Evolutionary conservation across 2,888 invertebrate genomes (phyloP).

Genomic region (Timandra comae): DNA sequence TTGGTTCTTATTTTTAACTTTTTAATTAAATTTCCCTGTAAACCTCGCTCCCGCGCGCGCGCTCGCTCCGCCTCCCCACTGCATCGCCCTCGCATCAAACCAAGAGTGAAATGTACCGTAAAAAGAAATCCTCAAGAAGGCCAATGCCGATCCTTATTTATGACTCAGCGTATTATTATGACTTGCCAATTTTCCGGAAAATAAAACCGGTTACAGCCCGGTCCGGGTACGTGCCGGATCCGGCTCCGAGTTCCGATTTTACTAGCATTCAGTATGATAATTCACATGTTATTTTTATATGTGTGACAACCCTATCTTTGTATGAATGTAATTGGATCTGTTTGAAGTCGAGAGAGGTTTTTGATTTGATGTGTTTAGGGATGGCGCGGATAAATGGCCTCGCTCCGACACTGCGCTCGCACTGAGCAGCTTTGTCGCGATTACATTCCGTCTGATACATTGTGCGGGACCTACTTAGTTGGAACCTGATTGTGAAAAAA

Average conservation of each 20-base stretch:
- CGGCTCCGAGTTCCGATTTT: slow-evolving; percentile 50
- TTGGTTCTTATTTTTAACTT: too few relatives aligned
- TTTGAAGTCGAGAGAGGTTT: slow-evolving; percentile 22
- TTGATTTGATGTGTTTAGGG: background rate
- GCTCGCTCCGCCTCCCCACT: too few relatives aligned
- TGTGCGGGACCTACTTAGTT: too few relatives aligned
- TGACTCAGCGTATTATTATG: slow-evolving; percentile 73
- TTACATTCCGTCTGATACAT: too few relatives aligned
- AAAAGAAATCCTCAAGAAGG: slow-evolving; percentile 66
- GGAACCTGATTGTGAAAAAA: too few relatives aligned
- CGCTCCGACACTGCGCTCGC: too few relatives aligned
- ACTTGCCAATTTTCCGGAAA: slow-evolving; percentile 73
- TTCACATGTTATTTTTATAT: slow-evolving; percentile 27
- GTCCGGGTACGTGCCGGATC: slow-evolving; percentile 44
- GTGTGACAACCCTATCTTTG: slow-evolving; percentile 17
- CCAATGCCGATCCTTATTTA: slow-evolving; percentile 72
- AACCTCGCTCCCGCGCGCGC: too few relatives aligned
- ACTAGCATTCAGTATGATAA: slow-evolving; percentile 55
- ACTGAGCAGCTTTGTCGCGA: too few relatives aligned
- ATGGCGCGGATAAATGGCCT: too few relatives aligned
- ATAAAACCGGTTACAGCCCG: slow-evolving; percentile 59
- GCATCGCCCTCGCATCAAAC: slow-evolving; percentile 14
- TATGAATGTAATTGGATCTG: slow-evolving; percentile 26
- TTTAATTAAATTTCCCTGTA: too few relatives aligned
- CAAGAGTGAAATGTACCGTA: slow-evolving; percentile 67